Percentiles rank a stretch among this genome's conserved stretches.
phyloP scores from a whole-genome alignment of 2,797 vertebrate genomes.

The Tokudaia tokunoshimensis region DNA sequence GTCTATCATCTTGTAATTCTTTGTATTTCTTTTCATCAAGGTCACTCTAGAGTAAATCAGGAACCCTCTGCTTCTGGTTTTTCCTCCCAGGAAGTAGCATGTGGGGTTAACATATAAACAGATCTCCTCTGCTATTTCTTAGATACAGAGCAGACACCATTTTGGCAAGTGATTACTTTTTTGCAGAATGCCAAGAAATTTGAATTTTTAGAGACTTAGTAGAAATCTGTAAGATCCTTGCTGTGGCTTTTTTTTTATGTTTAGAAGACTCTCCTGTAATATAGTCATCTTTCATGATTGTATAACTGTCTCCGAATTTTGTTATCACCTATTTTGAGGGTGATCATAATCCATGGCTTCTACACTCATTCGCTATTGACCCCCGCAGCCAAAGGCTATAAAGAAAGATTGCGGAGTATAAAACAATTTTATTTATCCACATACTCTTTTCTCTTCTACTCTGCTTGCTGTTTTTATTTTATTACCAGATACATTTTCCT shows the following conservation, averaged over 20 bases:
- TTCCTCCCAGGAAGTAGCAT: not conserved
- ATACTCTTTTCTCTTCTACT: constrained; percentile 5
- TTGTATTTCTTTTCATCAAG: not conserved
- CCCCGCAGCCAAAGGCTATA: not conserved
- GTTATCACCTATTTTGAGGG: constrained; percentile 34
- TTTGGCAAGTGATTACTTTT: constrained; percentile 47
- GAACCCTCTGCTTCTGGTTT: not conserved
- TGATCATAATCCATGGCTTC: not conserved
- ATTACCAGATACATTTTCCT: not conserved
- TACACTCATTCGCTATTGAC: not conserved
- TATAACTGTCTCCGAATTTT: constrained; percentile 8
- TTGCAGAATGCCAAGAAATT: constrained; percentile 31
- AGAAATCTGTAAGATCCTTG: constrained; percentile 25
- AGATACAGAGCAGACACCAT: not conserved
- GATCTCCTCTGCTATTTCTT: not conserved
- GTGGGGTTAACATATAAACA: constrained; percentile 2
- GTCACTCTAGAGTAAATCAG: constrained; percentile 41
- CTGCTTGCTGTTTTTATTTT: not conserved
- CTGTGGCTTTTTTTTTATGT: constrained; percentile 26
- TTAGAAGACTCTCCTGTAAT: constrained; percentile 43
- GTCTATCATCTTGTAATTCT: not conserved
- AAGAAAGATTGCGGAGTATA: not conserved
- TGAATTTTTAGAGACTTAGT: constrained; percentile 56
- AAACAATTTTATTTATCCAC: constrained; percentile 24
- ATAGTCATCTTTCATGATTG: not conserved